Conservation (phyloP, 2,888 invertebrate species). For the Gnatocerus cornutus region DNA sequence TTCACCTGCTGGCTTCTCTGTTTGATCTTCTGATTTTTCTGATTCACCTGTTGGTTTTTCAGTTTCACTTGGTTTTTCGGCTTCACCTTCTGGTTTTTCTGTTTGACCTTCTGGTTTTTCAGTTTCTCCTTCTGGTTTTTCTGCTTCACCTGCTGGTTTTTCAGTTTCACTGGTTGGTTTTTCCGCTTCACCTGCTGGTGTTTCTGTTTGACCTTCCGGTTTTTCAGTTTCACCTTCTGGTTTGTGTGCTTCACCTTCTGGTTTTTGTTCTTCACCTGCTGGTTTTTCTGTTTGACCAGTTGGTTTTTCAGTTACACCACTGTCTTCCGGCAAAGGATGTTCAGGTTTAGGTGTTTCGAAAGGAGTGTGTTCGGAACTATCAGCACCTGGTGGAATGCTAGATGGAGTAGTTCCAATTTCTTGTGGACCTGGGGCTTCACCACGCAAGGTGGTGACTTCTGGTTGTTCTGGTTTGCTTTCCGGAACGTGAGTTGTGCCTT, state of each 20-base stretch:
- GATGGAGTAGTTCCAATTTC: constrained; percentile 35
- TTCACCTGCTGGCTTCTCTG: no score
- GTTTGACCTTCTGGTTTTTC: no score
- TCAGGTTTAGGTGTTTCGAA: constrained; percentile 41
- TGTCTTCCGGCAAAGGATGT: constrained; percentile 20
- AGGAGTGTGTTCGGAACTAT: constrained; percentile 1
- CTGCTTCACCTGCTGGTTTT: neutral
- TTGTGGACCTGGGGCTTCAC: constrained; percentile 30
- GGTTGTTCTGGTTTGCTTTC: constrained; percentile 18
- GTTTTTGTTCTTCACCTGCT: constrained; percentile 35
- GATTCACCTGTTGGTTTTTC: no score
- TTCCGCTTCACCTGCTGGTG: neutral
- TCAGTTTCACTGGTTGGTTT: constrained; percentile 38
- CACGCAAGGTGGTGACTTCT: constrained; percentile 27
- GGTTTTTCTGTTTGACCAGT: constrained; percentile 29
- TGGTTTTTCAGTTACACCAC: constrained; percentile 45
- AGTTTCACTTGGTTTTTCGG: no score
- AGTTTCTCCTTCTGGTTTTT: no score
- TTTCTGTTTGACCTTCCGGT: constrained; percentile 43
- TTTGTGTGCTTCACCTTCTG: constrained; percentile 33
- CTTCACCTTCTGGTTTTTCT: no score
- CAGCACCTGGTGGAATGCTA: neutral
- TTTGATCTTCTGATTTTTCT: neutral
- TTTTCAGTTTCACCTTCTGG: constrained; percentile 41
- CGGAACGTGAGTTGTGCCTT: constrained; percentile 1